Conservation (phyloP, 2,888 invertebrate genomes). For the Drosophila vallismaia region DNA sequence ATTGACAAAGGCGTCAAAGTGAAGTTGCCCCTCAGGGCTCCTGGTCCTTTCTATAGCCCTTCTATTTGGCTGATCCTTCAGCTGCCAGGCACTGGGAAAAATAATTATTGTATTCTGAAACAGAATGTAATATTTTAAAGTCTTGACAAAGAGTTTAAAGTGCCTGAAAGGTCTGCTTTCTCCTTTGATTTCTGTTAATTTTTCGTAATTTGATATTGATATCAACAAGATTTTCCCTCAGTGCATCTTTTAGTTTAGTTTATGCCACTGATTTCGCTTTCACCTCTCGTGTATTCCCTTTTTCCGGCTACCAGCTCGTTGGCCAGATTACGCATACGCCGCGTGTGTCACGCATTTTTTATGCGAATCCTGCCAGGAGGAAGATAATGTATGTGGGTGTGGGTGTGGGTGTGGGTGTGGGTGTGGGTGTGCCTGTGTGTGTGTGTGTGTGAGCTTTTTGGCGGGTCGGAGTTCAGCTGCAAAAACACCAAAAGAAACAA, state of each 20-base stretch:
- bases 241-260: constrained; percentile 17
- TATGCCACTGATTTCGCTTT: constrained; percentile 32
- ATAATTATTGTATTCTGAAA: not conserved
- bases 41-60: not conserved
- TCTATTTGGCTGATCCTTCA: not conserved
- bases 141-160: too few species aligned
- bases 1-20: constrained; percentile 68
- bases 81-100: not conserved
- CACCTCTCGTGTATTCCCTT: constrained; percentile 7
- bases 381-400: not conserved
- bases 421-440: not conserved
- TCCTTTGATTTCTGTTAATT: too few species aligned
- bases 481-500: constrained; percentile 48
- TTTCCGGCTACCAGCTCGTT: not conserved
- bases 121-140: not conserved
- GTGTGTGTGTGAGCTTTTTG: not conserved
- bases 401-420: not conserved
- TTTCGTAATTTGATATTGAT: too few species aligned
- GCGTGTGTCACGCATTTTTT: constrained; percentile 57
- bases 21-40: constrained; percentile 49
- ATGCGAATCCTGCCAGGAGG: not conserved
- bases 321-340: constrained; percentile 69
- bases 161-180: too few species aligned
- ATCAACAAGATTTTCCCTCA: not conserved
- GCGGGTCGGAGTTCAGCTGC: constrained; percentile 26